A percentile compares a stretch with the other conserved stretches of the same genome.
Conservation (phyloP, 1,140 invertebrate species). For the Drosophila prosaltans region DNA sequence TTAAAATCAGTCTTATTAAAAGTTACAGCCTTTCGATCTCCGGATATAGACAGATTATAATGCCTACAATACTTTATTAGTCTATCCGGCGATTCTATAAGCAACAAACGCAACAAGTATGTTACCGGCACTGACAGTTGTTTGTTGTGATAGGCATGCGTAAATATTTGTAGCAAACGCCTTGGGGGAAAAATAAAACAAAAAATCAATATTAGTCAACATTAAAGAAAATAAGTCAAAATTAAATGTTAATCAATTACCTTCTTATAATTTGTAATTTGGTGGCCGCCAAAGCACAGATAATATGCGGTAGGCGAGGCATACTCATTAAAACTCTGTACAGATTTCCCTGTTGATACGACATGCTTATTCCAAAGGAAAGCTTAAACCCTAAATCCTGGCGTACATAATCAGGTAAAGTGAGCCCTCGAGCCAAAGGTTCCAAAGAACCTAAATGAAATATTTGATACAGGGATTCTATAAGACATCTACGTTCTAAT, state of each 20-base stretch:
- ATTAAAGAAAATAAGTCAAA: not conserved
- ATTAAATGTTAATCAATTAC: slow-evolving; percentile 62
- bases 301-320: slow-evolving; percentile 83
- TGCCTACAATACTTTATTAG: slow-evolving; percentile 67
- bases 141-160: slow-evolving; percentile 85
- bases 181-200: slow-evolving; percentile 71
- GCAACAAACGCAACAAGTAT: slow-evolving; percentile 73
- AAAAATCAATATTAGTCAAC: slow-evolving; percentile 26
- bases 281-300: slow-evolving; percentile 82
- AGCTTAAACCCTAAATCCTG: slow-evolving; percentile 50
- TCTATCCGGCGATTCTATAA: slow-evolving; percentile 59
- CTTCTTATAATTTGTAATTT: slow-evolving; percentile 84
- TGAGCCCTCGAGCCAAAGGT: slow-evolving; percentile 83
- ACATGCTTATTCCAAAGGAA: slow-evolving; percentile 83
- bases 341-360: slow-evolving; percentile 84
- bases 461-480: slow-evolving; percentile 85
- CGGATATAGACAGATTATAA: slow-evolving; percentile 57
- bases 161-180: slow-evolving; percentile 84
- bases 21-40: slow-evolving; percentile 50
- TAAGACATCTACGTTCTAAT: slow-evolving; percentile 57
- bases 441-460: slow-evolving; percentile 84
- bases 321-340: slow-evolving; percentile 82
- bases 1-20: slow-evolving; percentile 77
- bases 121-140: slow-evolving; percentile 83
- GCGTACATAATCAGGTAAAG: slow-evolving; percentile 51